Conservation (phyloP, 2,888 invertebrate species). For the Morinoia aosen region DNA sequence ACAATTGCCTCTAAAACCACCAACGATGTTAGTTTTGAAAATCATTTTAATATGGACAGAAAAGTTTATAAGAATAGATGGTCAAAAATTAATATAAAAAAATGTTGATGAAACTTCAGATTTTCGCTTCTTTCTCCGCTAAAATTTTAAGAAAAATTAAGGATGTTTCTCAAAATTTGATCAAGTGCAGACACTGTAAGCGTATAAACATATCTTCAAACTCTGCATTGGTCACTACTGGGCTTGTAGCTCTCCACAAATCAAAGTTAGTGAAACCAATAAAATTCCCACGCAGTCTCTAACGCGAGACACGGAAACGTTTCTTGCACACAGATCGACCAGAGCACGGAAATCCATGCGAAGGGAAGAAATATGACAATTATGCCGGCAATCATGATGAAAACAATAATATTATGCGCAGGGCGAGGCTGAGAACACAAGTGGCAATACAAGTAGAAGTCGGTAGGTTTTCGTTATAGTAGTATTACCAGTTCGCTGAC, state of each 20-base stretch:
- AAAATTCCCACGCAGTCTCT: not conserved
- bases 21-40: not conserved
- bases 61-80: not conserved
- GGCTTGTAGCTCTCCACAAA: not conserved
- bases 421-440: not conserved
- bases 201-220: not conserved
- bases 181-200: not conserved
- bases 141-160: not conserved
- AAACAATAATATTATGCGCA: not conserved
- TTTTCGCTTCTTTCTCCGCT: not conserved
- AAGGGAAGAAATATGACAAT: not conserved
- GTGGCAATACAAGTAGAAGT: not conserved
- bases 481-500: not conserved
- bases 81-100: not conserved
- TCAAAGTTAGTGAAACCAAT: not conserved
- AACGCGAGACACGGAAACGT: not conserved
- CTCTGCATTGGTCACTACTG: not conserved
- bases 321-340: not conserved
- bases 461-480: not conserved
- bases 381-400: not conserved
- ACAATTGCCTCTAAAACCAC: not conserved
- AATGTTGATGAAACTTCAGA: not conserved
- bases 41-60: not conserved
- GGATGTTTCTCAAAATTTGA: not conserved
- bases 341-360: not conserved